Base-by-base conservation (phyloP, 2,888 invertebrate genomes). In the Carterocephalus palaemon region DNA sequence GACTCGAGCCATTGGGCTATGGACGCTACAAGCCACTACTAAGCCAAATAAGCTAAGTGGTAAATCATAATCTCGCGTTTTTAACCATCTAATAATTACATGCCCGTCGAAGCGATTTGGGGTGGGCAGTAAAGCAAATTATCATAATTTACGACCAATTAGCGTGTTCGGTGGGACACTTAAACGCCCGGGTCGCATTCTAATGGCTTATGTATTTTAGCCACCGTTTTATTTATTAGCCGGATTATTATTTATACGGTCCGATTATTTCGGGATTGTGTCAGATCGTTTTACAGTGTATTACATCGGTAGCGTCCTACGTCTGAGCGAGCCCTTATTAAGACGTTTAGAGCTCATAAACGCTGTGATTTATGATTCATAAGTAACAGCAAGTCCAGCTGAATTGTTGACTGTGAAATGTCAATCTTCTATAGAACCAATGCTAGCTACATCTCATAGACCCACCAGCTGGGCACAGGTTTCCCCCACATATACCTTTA, bases 101-200 rank as follows among this genome's bases (percentile, higher is more conserved):
- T 67, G 63, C 64, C 58, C 58, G 59, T 57, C 51, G n/a, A 54
- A 57, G 59, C 56, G 62, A 57, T 66, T 48, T 55, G 54, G 67
- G 72, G 70, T 72, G 64, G 63, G 69, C 64, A 68, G 61, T 57
- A 51, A 59, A 67, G 67, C 71, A 65, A 69, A 78, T 78, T 76
- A 77, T 73, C 53, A 69, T 78, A 78, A 79, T 77, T 79, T 77
- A 79, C 57, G 64, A 64, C 71, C 79, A 77, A 77, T 77, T 79
- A 78, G 66, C 55, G 47, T 49, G 54, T 50, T 59, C 55, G 57
- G 57, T 56, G 66, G 64, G 63, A 57, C 64, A 66, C 62, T 64
- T 67, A 72, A 43, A 55, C 53, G 59, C 49, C 51, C 60, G 66
- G 64, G 64, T 68, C 59, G 57, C 50, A 53, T 64, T 53, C 60